Evolutionary conservation across 2,888 invertebrate genomes (phyloP).

Genomic region (Suillia variegata): DNA sequence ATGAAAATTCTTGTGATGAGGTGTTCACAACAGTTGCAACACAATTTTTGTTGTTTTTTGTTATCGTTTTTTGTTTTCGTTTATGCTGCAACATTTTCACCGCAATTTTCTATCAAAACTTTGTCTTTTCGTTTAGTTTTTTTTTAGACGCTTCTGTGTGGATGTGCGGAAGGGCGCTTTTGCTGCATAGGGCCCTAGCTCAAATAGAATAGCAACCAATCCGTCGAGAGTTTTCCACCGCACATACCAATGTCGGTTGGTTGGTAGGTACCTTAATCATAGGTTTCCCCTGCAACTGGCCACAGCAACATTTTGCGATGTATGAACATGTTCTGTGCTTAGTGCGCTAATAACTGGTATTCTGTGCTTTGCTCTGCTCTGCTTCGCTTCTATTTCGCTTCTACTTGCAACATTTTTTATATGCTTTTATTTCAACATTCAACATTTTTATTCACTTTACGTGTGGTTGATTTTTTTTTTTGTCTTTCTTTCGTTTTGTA

Average conservation of each 20-base stretch:
- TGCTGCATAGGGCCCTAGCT: too few relatives aligned
- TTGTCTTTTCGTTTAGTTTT: background rate
- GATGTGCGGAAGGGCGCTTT: too few relatives aligned
- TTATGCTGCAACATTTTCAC: background rate
- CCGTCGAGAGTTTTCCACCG: too few relatives aligned
- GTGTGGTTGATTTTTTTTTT: background rate
- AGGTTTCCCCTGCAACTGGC: background rate
- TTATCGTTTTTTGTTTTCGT: background rate
- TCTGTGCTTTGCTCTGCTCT: slow-evolving; percentile 3
- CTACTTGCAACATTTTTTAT: slow-evolving; percentile 3
- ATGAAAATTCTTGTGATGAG: slow-evolving; percentile 18
- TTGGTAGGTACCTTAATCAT: too few relatives aligned
- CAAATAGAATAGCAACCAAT: too few relatives aligned
- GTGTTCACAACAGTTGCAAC: slow-evolving; percentile 4
- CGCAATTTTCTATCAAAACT: background rate
- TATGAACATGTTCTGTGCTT: too few relatives aligned
- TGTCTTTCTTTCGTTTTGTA: background rate
- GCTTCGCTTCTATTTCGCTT: slow-evolving; percentile 2
- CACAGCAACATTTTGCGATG: background rate
- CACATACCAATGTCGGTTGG: too few relatives aligned
- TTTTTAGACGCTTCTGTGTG: too few relatives aligned
- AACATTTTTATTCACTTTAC: too few relatives aligned
- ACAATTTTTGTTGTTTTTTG: background rate
- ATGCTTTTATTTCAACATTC: background rate
- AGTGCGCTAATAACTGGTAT: too few relatives aligned